These are phyloP conservation scores for Gallinago paraguaiae DNA, from an alignment of 2,113 vertebrate genomes.

Conservation along the genomic window DNA sequence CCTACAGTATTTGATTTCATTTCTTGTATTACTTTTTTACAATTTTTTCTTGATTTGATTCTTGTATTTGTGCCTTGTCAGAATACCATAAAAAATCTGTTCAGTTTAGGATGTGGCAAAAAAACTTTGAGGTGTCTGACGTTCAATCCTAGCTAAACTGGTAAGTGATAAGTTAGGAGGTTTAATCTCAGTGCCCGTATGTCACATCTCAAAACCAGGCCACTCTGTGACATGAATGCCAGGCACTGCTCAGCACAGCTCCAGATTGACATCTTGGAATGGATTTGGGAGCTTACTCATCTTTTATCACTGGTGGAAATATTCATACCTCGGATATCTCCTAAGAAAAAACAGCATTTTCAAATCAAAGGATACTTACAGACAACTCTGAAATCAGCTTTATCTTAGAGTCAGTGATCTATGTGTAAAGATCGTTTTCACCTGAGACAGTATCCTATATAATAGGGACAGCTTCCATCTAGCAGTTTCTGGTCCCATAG, in stretches of 20 bases:
- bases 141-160: slow-evolving; percentile 5
- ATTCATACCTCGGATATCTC: neutral
- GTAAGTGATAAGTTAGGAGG: neutral
- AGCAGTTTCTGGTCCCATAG: neutral
- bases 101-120: neutral
- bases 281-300: slow-evolving; percentile 24
- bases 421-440: neutral
- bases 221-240: neutral
- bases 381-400: slow-evolving; percentile 17
- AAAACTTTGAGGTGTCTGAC: neutral
- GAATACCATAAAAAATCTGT: neutral
- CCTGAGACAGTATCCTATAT: neutral
- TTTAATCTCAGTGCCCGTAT: slow-evolving; percentile 46
- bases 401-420: neutral
- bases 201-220: slow-evolving; percentile 38
- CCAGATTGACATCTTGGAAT: neutral
- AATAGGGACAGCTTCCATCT: neutral
- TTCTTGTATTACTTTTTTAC: neutral
- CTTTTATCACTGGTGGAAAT: slow-evolving; percentile 12
- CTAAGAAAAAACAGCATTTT: neutral
- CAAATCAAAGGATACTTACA: slow-evolving; percentile 14
- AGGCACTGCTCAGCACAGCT: neutral
- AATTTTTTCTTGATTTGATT: slow-evolving; percentile 40
- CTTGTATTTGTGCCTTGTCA: neutral
- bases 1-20: slow-evolving; percentile 1